phyloP scores from a whole-genome alignment of 2,888 invertebrate species.

The Chrysotoxum bicinctum region DNA sequence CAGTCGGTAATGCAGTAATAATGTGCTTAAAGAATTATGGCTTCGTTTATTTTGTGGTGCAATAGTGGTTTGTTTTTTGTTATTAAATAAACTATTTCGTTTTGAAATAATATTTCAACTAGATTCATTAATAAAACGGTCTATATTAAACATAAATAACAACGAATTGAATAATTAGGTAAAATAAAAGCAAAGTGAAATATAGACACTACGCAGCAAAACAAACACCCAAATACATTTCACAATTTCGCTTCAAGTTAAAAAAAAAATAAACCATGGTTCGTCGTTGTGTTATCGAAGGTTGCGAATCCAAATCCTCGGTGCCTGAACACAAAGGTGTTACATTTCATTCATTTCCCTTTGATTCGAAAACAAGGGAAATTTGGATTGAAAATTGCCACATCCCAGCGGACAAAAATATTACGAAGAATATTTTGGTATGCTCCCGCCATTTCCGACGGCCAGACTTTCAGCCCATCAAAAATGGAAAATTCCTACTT shows the following conservation, averaged over 20 bases:
- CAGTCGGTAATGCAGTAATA: constrained; percentile 40
- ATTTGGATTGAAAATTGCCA: constrained; percentile 87
- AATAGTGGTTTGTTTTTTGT: constrained; percentile 14
- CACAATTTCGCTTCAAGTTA: not conserved
- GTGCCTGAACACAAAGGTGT: constrained; percentile 84
- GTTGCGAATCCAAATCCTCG: constrained; percentile 79
- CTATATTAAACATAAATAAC: not conserved
- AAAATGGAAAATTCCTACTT: constrained; percentile 86
- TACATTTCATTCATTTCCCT: constrained; percentile 89
- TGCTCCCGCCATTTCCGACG: constrained; percentile 90
- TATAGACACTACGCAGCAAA: not conserved
- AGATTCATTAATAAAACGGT: not conserved
- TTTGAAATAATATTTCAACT: not conserved
- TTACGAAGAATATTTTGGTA: constrained; percentile 85
- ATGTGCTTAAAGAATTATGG: not conserved
- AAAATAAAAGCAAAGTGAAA: not conserved
- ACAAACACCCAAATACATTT: constrained; percentile 17
- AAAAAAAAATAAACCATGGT: constrained; percentile 75
- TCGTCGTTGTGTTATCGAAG: constrained; percentile 79
- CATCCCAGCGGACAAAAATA: constrained; percentile 83
- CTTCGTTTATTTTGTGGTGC: constrained; percentile 21
- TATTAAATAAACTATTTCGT: constrained; percentile 5
- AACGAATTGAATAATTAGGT: not conserved
- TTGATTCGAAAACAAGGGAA: constrained; percentile 84
- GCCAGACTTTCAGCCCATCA: constrained; percentile 87